Percentiles rank a stretch among this genome's conserved stretches.
Conservation (phyloP, 2,113 vertebrate genomes). For the Glaucidium brasilianum region DNA sequence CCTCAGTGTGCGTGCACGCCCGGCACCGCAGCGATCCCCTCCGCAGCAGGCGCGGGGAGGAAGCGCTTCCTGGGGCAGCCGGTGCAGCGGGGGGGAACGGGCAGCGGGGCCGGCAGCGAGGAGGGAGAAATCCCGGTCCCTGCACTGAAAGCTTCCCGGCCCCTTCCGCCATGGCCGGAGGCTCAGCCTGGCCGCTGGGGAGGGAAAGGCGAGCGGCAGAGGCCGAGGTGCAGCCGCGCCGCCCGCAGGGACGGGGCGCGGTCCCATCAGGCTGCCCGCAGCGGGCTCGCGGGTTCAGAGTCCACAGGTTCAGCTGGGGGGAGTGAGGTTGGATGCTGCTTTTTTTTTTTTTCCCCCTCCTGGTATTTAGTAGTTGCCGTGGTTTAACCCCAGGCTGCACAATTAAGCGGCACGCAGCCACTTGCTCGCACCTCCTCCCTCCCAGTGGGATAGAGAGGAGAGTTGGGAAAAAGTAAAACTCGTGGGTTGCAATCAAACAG, state of each 20-base stretch:
- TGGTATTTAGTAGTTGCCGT: too few species aligned
- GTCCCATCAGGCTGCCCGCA: not conserved
- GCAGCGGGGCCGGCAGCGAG: not conserved
- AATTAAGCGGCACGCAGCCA: too few species aligned
- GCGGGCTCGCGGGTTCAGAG: not conserved
- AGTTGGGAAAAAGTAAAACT: too few species aligned
- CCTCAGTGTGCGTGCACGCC: rapidly evolving
- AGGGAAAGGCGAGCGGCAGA: not conserved
- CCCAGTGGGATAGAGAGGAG: too few species aligned
- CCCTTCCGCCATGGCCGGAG: not conserved
- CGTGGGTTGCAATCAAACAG: too few species aligned
- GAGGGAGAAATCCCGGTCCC: not conserved
- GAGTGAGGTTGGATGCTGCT: not conserved
- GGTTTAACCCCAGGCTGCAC: too few species aligned
- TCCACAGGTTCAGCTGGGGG: not conserved
- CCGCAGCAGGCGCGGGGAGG: not conserved
- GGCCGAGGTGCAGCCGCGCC: not conserved
- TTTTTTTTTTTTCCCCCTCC: too few species aligned
- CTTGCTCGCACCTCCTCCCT: too few species aligned
- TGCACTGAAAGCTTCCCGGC: not conserved
- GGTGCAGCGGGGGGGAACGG: not conserved
- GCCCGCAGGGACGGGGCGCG: not conserved
- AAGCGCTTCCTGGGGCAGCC: not conserved
- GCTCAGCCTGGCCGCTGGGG: not conserved
- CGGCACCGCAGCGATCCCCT: not conserved